phyloP scores from a whole-genome alignment of 2,113 vertebrate genomes.

The Carassius auratus region DNA sequence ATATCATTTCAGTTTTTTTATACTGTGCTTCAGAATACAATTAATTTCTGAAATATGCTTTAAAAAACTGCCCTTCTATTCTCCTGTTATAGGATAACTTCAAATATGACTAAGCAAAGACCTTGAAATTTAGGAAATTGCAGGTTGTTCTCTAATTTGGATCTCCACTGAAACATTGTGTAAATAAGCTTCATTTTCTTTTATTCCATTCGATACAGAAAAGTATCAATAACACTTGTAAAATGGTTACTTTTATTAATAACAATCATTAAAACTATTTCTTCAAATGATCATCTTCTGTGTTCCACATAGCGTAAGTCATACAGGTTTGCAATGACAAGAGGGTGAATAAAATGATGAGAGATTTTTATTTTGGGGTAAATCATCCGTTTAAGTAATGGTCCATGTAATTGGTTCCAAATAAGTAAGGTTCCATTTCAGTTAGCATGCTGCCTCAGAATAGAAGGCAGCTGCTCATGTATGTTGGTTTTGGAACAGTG shows the following conservation, averaged over 20 bases:
- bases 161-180: background rate
- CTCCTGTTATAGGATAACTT: too few relatives aligned
- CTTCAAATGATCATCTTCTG: background rate
- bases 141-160: too few relatives aligned
- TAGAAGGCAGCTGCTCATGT: background rate
- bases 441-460: background rate
- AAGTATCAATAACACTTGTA: background rate
- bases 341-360: too few relatives aligned
- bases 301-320: background rate
- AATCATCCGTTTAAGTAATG: background rate
- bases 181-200: background rate
- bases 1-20: too few relatives aligned
- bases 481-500: background rate
- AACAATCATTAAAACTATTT: background rate
- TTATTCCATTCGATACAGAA: background rate
- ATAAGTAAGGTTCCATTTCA: background rate
- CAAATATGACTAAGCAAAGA: too few relatives aligned
- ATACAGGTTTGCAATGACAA: background rate
- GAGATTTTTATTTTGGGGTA: too few relatives aligned
- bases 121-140: background rate
- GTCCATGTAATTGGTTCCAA: background rate
- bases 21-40: too few relatives aligned
- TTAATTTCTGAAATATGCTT: too few relatives aligned
- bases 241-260: background rate
- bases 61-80: too few relatives aligned